phyloP scores from a whole-genome alignment of 2,113 vertebrate species.

The Ochotona princeps region DNA sequence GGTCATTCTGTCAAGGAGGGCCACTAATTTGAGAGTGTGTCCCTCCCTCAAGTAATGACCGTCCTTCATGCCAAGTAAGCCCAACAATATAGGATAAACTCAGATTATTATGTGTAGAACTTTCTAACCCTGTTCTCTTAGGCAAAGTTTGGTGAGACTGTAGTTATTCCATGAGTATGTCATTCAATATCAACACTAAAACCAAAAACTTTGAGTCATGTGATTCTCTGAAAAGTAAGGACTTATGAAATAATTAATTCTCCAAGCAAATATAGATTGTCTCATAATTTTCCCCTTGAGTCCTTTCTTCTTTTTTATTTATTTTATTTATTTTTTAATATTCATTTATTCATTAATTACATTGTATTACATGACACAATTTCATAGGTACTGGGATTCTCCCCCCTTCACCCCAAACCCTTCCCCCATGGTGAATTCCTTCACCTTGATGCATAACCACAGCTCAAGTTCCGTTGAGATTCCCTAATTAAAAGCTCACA shows the following conservation, averaged over 20 bases:
- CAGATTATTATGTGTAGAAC: neutral
- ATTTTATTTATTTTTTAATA: too few relatives aligned
- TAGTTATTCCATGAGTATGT: slow-evolving; percentile 2
- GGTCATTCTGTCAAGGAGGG: slow-evolving; percentile 87
- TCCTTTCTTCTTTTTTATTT: neutral
- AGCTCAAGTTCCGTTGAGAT: too few relatives aligned
- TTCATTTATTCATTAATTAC: too few relatives aligned
- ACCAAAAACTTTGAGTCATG: neutral
- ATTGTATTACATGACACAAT: too few relatives aligned
- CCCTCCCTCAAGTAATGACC: slow-evolving; percentile 13
- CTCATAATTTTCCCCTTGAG: neutral
- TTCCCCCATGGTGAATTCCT: too few relatives aligned
- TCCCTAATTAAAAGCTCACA: too few relatives aligned
- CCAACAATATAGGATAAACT: neutral
- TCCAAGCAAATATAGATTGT: neutral
- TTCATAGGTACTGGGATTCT: too few relatives aligned
- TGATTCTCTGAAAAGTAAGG: neutral
- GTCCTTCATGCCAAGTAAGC: neutral
- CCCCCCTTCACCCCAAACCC: too few relatives aligned
- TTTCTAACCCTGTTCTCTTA: slow-evolving; percentile 7
- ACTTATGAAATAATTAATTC: neutral
- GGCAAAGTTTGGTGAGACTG: neutral
- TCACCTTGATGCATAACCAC: too few relatives aligned
- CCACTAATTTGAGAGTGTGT: slow-evolving; percentile 46
- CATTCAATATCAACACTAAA: slow-evolving; percentile 41